Conservation (phyloP, 1,140 invertebrate species). For the Brachionus angularis region DNA sequence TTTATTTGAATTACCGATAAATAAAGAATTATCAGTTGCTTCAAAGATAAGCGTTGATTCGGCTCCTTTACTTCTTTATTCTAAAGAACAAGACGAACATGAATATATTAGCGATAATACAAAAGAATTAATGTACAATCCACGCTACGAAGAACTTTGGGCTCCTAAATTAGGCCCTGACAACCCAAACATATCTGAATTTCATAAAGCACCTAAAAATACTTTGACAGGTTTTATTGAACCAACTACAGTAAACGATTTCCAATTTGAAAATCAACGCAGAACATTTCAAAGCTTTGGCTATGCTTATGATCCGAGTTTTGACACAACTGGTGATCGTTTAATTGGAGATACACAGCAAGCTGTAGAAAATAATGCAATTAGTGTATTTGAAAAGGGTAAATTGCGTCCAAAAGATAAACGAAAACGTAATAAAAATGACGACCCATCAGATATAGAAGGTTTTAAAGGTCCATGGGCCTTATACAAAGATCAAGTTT, state of each 20-base stretch:
- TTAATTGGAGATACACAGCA: conserved; percentile 15
- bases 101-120: background rate
- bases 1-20: background rate
- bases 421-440: conserved; percentile 19
- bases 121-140: conserved; percentile 76
- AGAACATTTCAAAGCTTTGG: conserved; percentile 85
- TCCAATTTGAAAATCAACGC: conserved; percentile 96
- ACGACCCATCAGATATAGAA: conserved; percentile 80
- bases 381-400: conserved; percentile 9
- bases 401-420: conserved; percentile 29
- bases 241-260: conserved; percentile 86
- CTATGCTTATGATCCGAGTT: conserved; percentile 51
- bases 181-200: conserved; percentile 69
- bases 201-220: conserved; percentile 79
- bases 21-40: background rate
- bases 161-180: conserved; percentile 79
- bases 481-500: conserved; percentile 81
- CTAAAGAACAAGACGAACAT: conserved; percentile 35
- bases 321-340: conserved; percentile 25
- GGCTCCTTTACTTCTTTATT: conserved; percentile 24
- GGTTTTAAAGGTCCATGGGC: conserved; percentile 97
- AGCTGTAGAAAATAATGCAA: conserved; percentile 18
- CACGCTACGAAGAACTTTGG: conserved; percentile 90
- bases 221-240: conserved; percentile 89
- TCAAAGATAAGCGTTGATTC: conserved; percentile 13